Conservation (phyloP, 1,140 invertebrate species). For the Caenorhabditis latens region DNA sequence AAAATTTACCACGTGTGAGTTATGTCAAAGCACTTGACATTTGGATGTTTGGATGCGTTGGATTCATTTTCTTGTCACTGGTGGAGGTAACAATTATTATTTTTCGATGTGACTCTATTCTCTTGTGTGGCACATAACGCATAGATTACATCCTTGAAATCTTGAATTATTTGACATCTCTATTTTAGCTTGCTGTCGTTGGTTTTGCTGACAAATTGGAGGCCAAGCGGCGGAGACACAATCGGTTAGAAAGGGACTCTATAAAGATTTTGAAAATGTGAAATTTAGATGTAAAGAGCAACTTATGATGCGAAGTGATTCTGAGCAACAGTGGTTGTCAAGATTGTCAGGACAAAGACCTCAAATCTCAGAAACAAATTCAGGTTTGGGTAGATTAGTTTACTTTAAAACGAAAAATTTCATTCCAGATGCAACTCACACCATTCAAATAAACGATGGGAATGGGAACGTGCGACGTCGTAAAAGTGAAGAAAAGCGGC, state of each 20-base stretch:
- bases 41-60: constrained; percentile 77
- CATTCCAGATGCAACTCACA: constrained; percentile 32
- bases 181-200: constrained; percentile 73
- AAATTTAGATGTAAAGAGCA: constrained; percentile 66
- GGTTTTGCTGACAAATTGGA: constrained; percentile 77
- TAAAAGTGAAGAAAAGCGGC: constrained; percentile 40
- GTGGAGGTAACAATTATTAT: constrained; percentile 69
- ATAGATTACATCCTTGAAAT: not conserved
- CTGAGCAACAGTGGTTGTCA: constrained; percentile 73
- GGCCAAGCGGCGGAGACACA: constrained; percentile 69
- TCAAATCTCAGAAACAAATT: constrained; percentile 38
- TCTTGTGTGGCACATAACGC: not conserved
- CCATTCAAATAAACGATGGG: constrained; percentile 49
- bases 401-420: not conserved
- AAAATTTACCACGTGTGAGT: constrained; percentile 75
- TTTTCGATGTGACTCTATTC: not conserved
- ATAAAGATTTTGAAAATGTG: not conserved
- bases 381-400: not conserved
- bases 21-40: constrained; percentile 77
- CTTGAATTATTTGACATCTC: not conserved
- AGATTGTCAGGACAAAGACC: constrained; percentile 34
- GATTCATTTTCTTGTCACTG: constrained; percentile 76
- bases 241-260: constrained; percentile 34
- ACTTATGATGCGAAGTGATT: constrained; percentile 71
- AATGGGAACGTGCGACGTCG: constrained; percentile 37